A percentile compares a stretch with the other conserved stretches of the same genome.
These are phyloP conservation scores for Columba janthina DNA, from an alignment of 2,113 vertebrate genomes.

Conservation along the genomic window DNA sequence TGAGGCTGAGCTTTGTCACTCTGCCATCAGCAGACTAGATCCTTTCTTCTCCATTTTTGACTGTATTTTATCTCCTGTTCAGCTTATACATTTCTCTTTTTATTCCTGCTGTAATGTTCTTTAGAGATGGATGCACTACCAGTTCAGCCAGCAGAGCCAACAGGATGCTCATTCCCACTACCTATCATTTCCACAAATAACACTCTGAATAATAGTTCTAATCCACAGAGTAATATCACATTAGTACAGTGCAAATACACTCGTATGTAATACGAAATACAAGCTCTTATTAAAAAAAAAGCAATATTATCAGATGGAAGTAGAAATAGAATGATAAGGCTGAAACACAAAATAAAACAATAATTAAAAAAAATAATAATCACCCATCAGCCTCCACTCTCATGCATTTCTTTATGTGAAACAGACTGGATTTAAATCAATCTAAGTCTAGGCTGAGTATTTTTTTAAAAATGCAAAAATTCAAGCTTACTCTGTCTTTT, in stretches of 20 bases:
- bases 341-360: constrained; percentile 47
- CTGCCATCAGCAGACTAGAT: not conserved
- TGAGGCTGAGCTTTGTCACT: not conserved
- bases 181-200: not conserved
- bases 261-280: constrained; percentile 30
- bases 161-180: not conserved
- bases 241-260: constrained; percentile 1
- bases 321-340: constrained; percentile 45
- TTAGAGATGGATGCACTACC: not conserved
- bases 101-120: not conserved
- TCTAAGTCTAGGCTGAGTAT: not conserved
- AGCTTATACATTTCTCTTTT: not conserved
- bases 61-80: not conserved
- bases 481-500: not conserved
- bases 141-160: not conserved
- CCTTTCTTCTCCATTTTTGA: not conserved
- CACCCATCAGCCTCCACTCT: not conserved
- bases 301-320: constrained; percentile 56
- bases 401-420: not conserved
- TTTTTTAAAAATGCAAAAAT: not conserved
- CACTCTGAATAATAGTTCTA: constrained; percentile 19
- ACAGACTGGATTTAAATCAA: not conserved
- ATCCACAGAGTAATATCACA: constrained; percentile 31
- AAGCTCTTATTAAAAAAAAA: constrained; percentile 1
- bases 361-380: not conserved